Evolutionary conservation across 2,888 invertebrate genomes (phyloP), one percentile per base, ranked within the genome.

Genomic region (Zygaena filipendulae): DNA sequence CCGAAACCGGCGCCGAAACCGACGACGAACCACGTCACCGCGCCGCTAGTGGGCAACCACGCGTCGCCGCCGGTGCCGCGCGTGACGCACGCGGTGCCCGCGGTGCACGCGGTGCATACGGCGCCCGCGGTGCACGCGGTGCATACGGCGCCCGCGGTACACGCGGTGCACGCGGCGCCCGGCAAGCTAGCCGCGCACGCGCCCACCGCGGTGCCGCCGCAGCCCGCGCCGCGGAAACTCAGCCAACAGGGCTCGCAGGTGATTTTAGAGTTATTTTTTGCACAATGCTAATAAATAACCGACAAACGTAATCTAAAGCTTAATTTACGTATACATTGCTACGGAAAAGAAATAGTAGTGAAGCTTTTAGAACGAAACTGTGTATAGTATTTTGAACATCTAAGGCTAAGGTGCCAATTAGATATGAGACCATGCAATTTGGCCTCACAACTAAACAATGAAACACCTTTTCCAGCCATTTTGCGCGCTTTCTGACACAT

Each of bases 161-260:
- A 13, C 18, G 20, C 18, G 14, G 28, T 19, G 25, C 33, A 27
- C 3, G 19, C 28, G 14, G n/a, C 23, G 19, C 13, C 7, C 11
- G 13, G 14, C 19, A 28, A 29, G 22, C 34, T 23, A 5, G 11
- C 21, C 13, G 13, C 19, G 20, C 13, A 20, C 13, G 19, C 23
- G 13, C 32, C 34, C 11, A 39, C 30, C 27, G 32, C 41, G 23
- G 56, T 58, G 18, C 64, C 68, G 35, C 81, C 79, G 35, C 75
- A 74, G 50, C 81, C 81, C 3, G 81, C 81, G 36, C 80, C 81
- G 23, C 55, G 79, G 43, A 63, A 63, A 53, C 57, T 81, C 40
- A 79, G 79, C 49, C 72, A 72, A 64, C 45, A 67, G 64, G 30
- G 47, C 64, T 13, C 70, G 55, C 72, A 69, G 72, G 77, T 70